Base-by-base conservation (phyloP, 1,140 invertebrate genomes). In the Leptinotarsa lineolata region DNA sequence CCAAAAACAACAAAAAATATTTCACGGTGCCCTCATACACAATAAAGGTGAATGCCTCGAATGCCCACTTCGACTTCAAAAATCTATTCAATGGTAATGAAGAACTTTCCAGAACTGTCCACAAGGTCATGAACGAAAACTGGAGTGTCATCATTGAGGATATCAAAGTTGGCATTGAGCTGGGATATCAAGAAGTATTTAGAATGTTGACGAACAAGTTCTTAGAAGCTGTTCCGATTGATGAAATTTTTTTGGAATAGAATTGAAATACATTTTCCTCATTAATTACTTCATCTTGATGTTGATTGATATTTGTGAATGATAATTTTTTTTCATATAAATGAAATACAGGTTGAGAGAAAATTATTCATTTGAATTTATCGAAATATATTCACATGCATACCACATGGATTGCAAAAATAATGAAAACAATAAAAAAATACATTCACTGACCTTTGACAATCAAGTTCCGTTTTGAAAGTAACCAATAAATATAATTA, bases 61-160 rank as follows among this genome's bases (percentile, higher is more conserved):
- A n/a, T 30, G 66, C 24, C 5, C 45, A 75, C 18, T 77, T 81
- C n/a, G 61, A 84, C 39, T 81, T 86, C 12, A 81, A 82, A 54
- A 86, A 86, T 77, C 73, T 87, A 3, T 87, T 87, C 76, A 84
- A 86, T 74, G 86, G 86, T 3, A 83, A 87, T 74, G 83, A 83
- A 77, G 72, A 80, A 11, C 68, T 87, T 12, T 84, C 81, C 11
- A 81, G 82, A 46, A 80, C 78, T 61, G 81, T 86, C 81, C 86
- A 86, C 73, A 76, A 74, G 30, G 84, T 86, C 72, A 71, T 87
- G 30, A 86, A 87, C 69, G 83, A 86, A 64, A 86, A 87, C 74
- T 86, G 85, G 85, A 48, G 63, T 44, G 75, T 78, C 3, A 77
- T 86, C 5, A 82, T 83, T 45, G 69, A 78, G 30, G 86, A 86